Percentiles rank a stretch among this genome's conserved stretches.
Evolutionary conservation across 2,113 vertebrate species (phyloP).

Genomic region (Tichodroma muraria): DNA sequence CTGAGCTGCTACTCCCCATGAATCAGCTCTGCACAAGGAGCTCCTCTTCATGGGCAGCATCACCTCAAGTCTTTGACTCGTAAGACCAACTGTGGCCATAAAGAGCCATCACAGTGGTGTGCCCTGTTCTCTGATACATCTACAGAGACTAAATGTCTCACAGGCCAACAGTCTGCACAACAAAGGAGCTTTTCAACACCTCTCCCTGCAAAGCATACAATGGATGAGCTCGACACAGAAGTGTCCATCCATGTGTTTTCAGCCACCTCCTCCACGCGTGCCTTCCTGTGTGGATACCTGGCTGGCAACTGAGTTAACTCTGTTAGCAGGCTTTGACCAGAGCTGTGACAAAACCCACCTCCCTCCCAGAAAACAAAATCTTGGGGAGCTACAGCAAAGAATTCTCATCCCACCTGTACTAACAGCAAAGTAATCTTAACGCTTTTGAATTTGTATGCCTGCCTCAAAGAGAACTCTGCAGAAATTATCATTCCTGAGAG

Average conservation of each 20-base stretch:
- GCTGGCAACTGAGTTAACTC: not conserved
- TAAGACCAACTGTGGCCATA: not conserved
- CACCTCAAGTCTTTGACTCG: not conserved
- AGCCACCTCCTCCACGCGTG: not conserved
- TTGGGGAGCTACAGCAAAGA: not conserved
- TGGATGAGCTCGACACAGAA: not conserved
- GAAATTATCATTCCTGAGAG: not conserved
- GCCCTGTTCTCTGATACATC: not conserved
- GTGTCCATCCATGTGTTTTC: not conserved
- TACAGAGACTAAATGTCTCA: not conserved
- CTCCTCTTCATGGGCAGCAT: not conserved
- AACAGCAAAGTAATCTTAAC: accelerated
- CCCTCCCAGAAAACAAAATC: not conserved
- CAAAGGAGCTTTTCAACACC: not conserved
- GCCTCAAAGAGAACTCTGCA: not conserved
- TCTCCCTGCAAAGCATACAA: not conserved
- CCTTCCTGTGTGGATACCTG: not conserved
- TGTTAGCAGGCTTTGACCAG: not conserved
- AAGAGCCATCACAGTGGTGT: not conserved
- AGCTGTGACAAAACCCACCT: not conserved
- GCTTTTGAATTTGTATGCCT: not conserved
- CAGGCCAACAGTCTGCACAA: not conserved
- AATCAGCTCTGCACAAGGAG: not conserved
- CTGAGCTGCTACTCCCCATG: not conserved
- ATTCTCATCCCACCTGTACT: not conserved